phyloP scores from a whole-genome alignment of 2,797 vertebrate species.

The Pangasius larnaudii region DNA sequence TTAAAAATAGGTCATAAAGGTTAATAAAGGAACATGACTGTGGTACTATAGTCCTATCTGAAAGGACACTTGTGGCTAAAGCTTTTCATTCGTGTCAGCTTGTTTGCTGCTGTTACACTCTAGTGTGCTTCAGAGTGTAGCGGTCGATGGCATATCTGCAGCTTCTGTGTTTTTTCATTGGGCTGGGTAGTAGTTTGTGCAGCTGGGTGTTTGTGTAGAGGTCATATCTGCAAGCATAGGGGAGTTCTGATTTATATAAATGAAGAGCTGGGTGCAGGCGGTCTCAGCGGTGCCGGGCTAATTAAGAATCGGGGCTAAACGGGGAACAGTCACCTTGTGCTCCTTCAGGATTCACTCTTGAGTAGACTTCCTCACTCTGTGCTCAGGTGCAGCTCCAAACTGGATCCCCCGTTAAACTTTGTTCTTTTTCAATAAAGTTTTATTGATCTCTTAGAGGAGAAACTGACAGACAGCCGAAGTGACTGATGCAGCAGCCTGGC shows the following conservation, averaged over 20 bases:
- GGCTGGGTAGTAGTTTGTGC: conserved; percentile 30
- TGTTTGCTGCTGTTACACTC: conserved; percentile 3
- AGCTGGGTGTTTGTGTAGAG: conserved; percentile 54
- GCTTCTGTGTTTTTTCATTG: not conserved
- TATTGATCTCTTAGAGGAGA: conserved; percentile 35
- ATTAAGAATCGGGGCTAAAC: conserved; percentile 63
- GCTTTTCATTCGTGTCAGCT: not conserved
- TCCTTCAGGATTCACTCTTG: conserved; percentile 50
- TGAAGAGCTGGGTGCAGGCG: conserved; percentile 53
- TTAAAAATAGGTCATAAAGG: not conserved
- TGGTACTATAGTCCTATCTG: not conserved
- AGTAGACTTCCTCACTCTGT: conserved; percentile 37
- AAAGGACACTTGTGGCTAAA: conserved; percentile 2
- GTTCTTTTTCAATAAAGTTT: conserved; percentile 47
- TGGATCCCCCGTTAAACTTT: conserved; percentile 22
- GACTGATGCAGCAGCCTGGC: conserved; percentile 31
- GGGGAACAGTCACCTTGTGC: conserved; percentile 64
- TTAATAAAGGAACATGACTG: not conserved
- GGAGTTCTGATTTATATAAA: conserved; percentile 59
- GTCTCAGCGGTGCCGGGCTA: conserved; percentile 58
- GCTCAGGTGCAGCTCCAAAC: conserved; percentile 42
- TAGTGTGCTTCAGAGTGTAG: conserved; percentile 3
- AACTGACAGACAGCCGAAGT: conserved; percentile 24
- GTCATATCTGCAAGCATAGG: conserved; percentile 54
- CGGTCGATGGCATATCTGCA: conserved; percentile 7